Base-by-base conservation (phyloP, 2,888 invertebrate species). In the Orchesellides sinensis region DNA sequence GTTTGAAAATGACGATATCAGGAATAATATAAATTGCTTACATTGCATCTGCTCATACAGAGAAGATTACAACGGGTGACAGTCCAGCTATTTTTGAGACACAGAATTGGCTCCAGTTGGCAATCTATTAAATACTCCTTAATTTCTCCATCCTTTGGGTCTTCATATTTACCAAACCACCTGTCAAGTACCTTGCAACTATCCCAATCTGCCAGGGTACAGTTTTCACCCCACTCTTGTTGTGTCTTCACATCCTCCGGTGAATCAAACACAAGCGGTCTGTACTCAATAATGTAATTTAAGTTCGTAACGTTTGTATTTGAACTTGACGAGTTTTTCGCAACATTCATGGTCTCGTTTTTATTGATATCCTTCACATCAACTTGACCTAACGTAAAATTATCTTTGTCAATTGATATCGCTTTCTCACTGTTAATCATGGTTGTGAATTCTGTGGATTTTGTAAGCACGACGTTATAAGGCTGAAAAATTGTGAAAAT, bases 61-160 rank as follows among this genome's bases (percentile, higher is more conserved):
- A 86, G 80, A 19, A 86, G 70, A 69, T 86, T 84, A 32, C 86
- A 86, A n/a, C 86, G 56, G n/a, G 79, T 85, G 17, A 86, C 85
- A 21, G 83, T 83, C 81, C 82, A 84, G 6, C 82, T 72, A 59
- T 80, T 85, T 32, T 66, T 80, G 70, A 85, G 63, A 54, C 85
- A 85, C 6, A 83, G 40, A 5, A 80, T 77, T 10, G 84, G 85
- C 29, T 85, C 83, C 2, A 63, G 19, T 2, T 40, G 52, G 45
- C 84, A 84, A 23, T 83, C 83, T 23, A 83, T 73, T 29, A 32
- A 17, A 29, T 75, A 75, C 12, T 83, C 40, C 27, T 75, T 69
- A 6, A 61, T 59, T 21, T 75, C 63, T 5, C 47, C 82, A 17
- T 75, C 68, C 35, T 77, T 82, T 2, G 65, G 78, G 21, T 78